Percentiles rank a stretch among this genome's conserved stretches.
Evolutionary conservation across 1,140 invertebrate species (phyloP).

Genomic region (Bombus difficillimus): DNA sequence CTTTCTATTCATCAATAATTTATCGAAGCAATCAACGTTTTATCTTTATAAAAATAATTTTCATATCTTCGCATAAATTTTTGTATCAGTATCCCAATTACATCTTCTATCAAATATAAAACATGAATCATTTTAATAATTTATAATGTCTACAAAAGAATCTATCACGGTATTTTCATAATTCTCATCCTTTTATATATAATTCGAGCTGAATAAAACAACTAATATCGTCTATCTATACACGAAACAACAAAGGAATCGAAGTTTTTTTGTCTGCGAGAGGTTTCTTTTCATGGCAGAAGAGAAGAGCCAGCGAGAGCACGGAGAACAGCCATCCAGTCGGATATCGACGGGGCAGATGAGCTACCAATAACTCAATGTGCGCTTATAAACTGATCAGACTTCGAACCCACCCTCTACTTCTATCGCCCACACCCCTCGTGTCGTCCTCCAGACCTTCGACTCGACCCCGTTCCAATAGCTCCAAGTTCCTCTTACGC

Average conservation of each 20-base stretch:
- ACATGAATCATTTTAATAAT: background rate
- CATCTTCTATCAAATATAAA: background rate
- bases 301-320: slow-evolving; percentile 32
- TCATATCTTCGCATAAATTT: background rate
- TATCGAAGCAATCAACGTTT: background rate
- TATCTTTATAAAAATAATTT: background rate
- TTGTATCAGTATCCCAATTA: background rate
- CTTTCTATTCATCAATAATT: background rate
- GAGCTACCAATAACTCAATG: slow-evolving; percentile 81
- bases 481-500: slow-evolving; percentile 65
- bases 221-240: too few relatives aligned
- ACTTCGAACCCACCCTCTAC: slow-evolving; percentile 66
- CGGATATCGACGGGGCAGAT: slow-evolving; percentile 78
- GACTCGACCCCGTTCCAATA: slow-evolving; percentile 74
- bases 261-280: slow-evolving; percentile 20
- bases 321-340: slow-evolving; percentile 73
- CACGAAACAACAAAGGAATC: slow-evolving; percentile 4
- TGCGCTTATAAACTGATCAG: slow-evolving; percentile 80
- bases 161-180: background rate
- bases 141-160: background rate
- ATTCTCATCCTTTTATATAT: background rate
- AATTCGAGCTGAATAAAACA: background rate
- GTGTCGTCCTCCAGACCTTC: slow-evolving; percentile 51
- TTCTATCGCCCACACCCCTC: slow-evolving; percentile 37
- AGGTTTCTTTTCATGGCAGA: slow-evolving; percentile 12